Conservation (phyloP, 2,797 vertebrate genomes). For the Florisuga fusca region DNA sequence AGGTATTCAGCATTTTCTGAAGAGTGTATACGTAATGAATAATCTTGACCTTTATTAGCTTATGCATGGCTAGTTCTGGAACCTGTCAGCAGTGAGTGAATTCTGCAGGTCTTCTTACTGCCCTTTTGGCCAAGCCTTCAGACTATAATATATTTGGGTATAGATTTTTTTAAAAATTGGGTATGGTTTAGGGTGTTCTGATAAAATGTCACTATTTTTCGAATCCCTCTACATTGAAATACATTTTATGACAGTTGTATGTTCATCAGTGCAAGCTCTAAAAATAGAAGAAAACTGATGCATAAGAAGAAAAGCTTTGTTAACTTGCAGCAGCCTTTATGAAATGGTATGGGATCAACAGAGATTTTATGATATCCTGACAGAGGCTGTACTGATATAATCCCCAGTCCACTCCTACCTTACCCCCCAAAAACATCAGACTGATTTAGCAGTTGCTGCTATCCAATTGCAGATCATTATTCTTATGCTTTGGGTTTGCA, state of each 20-base stretch:
- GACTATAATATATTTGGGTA: neutral
- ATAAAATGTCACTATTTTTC: neutral
- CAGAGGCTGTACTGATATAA: neutral
- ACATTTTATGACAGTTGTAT: neutral
- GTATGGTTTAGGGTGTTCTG: neutral
- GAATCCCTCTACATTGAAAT: neutral
- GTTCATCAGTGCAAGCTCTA: neutral
- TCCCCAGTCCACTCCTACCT: neutral
- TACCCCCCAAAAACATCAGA: neutral
- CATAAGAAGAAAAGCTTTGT: neutral
- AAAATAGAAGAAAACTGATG: neutral
- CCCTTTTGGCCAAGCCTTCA: neutral
- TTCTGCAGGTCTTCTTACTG: neutral
- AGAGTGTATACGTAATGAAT: neutral
- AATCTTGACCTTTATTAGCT: neutral
- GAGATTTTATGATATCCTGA: neutral
- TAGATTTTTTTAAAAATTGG: neutral
- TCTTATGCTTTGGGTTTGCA: neutral
- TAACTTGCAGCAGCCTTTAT: neutral
- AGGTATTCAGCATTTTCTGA: neutral
- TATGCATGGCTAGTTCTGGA: neutral
- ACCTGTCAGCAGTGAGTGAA: neutral
- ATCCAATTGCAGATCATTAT: neutral
- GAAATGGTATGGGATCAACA: neutral
- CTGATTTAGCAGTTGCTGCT: neutral